phyloP scores from a whole-genome alignment of 1,140 invertebrate genomes.

The Prorops nasuta region DNA sequence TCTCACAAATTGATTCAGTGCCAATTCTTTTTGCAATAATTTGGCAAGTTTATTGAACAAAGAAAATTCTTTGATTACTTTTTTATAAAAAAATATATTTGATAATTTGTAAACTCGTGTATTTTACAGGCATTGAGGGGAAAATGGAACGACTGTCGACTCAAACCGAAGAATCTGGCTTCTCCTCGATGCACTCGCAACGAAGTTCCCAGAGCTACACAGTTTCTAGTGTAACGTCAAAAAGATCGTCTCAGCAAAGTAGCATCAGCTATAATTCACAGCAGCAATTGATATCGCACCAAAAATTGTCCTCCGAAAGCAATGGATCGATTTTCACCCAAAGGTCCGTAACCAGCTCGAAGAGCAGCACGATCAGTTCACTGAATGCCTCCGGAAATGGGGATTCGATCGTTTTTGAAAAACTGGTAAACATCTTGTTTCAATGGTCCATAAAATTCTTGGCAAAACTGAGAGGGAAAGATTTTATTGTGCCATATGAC shows the following conservation, averaged over 20 bases:
- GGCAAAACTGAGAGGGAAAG: not conserved
- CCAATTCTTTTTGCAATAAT: no score
- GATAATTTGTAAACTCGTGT: conserved; percentile 3
- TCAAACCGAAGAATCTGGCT: conserved; percentile 64
- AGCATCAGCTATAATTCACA: conserved; percentile 50
- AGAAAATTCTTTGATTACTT: not conserved
- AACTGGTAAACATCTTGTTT: conserved; percentile 52
- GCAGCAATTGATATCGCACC: conserved; percentile 49
- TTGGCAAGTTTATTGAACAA: no score
- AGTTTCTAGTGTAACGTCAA: conserved; percentile 57
- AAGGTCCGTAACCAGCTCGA: conserved; percentile 42
- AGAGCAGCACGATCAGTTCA: conserved; percentile 41
- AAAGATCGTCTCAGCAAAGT: conserved; percentile 61
- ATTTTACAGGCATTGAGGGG: conserved; percentile 46
- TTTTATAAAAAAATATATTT: not conserved
- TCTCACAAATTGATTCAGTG: no score
- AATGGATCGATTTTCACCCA: conserved; percentile 46
- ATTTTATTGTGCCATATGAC: no score
- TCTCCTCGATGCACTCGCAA: conserved; percentile 70
- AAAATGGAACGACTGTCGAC: conserved; percentile 55
- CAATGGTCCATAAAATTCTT: no score
- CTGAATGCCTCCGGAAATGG: conserved; percentile 38
- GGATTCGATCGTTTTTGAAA: conserved; percentile 41
- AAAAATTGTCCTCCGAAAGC: conserved; percentile 44
- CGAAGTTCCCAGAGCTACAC: conserved; percentile 64